Base-by-base conservation (phyloP, 1,140 invertebrate genomes). In the Ostrea edulis region DNA sequence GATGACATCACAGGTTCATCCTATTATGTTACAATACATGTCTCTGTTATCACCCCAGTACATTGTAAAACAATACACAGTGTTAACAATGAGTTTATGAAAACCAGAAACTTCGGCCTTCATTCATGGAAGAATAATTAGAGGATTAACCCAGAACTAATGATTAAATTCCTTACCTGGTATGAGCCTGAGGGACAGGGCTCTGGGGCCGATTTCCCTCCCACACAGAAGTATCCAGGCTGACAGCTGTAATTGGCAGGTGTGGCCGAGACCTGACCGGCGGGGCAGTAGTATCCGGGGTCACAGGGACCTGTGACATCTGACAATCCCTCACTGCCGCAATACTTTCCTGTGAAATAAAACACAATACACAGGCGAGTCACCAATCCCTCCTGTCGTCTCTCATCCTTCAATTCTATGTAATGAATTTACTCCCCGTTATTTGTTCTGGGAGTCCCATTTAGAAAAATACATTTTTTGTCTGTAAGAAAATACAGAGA, bases 281-380 rank as follows among this genome's bases (percentile, higher is more conserved):
- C 88, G 20, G 94, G 93, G 82, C 94, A 94, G 87, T 92, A 94
- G 83, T 93, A 94, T 8, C 94, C 94, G 35, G 91, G 90, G 85
- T 85, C 87, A 88, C 94, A 94, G 88, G 90, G 89, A 11, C 93
- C 93, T 8, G 87, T 83, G 0, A 93, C 93, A 35, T 51, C 51
- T 12, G 90, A 11, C 17, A 93, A 87, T 44, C 93, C 94, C 82
- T 93, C 91, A 9, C 68, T 82, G 8, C 90, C 93, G 91, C 93
- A 94, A 87, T 94, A 94, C 68, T 90, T 88, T 17, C 93, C 93
- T 94, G 87, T 20, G 85, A 62, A 82, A 58, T 68, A 54, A 84
- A 14, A 58, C 29, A 53, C 35, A n/a, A 81, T 51, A 35, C 25
- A 44, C 2, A 44, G 35, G 35, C 5, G 5, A 44, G 35, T 44